A percentile compares a stretch with the other conserved stretches of the same genome.
These are phyloP conservation scores for Latrodectus elegans DNA, from an alignment of 2,888 invertebrate genomes.

Conservation along the genomic window DNA sequence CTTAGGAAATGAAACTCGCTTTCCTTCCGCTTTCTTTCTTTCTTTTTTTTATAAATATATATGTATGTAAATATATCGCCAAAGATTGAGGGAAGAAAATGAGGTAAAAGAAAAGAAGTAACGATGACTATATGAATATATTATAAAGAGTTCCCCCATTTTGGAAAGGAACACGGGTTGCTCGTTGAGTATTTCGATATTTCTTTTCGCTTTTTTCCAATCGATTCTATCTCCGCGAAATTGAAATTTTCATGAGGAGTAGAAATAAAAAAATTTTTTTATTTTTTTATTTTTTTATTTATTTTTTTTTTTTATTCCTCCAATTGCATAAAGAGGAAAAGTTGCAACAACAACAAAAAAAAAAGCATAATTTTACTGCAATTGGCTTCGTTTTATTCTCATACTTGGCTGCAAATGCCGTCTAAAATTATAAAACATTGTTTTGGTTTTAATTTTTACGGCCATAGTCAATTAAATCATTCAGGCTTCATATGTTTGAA, in stretches of 20 bases:
- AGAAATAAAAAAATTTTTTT: slow-evolving; percentile 14
- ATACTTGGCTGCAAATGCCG: no score
- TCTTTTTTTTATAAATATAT: background rate
- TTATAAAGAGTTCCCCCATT: slow-evolving; percentile 23
- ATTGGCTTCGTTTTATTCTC: no score
- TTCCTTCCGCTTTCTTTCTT: background rate
- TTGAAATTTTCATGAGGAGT: slow-evolving; percentile 55
- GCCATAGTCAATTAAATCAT: no score
- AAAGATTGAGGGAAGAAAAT: background rate
- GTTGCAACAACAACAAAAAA: no score
- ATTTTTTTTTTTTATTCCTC: background rate
- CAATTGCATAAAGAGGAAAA: background rate
- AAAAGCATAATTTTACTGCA: no score
- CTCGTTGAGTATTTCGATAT: background rate
- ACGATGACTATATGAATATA: slow-evolving; percentile 44
- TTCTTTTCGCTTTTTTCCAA: background rate
- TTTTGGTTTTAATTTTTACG: no score
- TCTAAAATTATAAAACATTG: no score
- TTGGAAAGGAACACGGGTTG: slow-evolving; percentile 7
- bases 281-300: no score
- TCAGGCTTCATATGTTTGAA: no score
- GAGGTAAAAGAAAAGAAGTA: slow-evolving; percentile 19
- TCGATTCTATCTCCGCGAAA: slow-evolving; percentile 32
- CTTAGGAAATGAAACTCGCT: background rate
- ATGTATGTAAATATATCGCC: background rate